phyloP scores from a whole-genome alignment of 2,113 vertebrate species.

The Rostratula benghalensis region DNA sequence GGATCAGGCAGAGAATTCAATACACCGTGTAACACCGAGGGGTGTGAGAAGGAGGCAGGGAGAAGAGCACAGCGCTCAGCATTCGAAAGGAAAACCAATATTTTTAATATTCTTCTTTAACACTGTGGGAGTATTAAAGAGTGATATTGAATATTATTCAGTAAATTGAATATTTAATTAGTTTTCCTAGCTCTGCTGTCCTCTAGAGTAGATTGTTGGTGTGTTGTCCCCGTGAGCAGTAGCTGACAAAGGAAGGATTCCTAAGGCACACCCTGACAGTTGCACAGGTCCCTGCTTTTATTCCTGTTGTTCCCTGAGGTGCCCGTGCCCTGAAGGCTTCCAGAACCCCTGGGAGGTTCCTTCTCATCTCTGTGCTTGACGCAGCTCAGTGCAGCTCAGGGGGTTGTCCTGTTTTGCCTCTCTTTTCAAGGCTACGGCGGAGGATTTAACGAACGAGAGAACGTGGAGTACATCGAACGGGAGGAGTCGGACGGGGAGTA shows the following conservation, averaged over 20 bases:
- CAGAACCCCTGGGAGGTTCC: background rate
- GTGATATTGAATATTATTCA: no score
- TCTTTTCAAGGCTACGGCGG: constrained; percentile 91
- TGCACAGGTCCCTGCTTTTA: background rate
- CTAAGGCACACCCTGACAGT: background rate
- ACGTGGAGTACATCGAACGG: constrained; percentile 96
- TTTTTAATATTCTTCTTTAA: background rate
- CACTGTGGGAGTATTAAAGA: background rate
- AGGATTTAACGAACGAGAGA: constrained; percentile 98
- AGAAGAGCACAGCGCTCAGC: background rate
- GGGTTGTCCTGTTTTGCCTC: background rate
- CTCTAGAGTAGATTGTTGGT: background rate
- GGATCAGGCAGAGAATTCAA: background rate
- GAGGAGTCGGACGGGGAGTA: constrained; percentile 99
- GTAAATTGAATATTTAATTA: background rate
- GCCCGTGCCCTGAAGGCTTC: background rate
- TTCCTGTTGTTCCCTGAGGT: background rate
- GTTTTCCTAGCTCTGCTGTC: background rate
- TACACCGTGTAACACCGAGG: no score
- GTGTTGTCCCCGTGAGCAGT: fast-evolving
- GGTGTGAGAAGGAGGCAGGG: fast-evolving
- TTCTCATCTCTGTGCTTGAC: background rate
- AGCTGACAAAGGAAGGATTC: background rate
- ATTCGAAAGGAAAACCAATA: fast-evolving
- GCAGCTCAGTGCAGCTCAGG: background rate